Base-by-base conservation (phyloP, 2,888 invertebrate species). In the Lapara coniferarum region DNA sequence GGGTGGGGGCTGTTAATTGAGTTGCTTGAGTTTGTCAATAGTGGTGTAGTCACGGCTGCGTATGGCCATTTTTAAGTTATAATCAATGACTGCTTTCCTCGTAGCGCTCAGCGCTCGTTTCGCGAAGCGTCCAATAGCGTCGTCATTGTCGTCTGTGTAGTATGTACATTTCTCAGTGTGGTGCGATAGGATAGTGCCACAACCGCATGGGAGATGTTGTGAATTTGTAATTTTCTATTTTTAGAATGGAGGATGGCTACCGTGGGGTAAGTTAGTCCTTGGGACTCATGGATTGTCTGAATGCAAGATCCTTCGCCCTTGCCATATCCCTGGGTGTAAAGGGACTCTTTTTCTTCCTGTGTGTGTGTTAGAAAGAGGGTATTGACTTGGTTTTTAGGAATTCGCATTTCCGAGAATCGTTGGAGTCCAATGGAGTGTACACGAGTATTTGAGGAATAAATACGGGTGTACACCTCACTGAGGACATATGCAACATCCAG, bases 401-500 rank as follows among this genome's bases (percentile, higher is more conserved):
- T 6, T 6, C 6, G 37, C 37, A 37, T 37, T 10, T 53, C 53
- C 51, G 51, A n/a, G 25, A 49, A 51, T 5, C 49, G n/a, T 10
- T 19, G 16, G 1, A 66, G 19, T 25, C 52, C 30, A 13, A 52
- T 49, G 51, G 52, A 49, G 19, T 25, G 46, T 0, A 66, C 66
- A 14, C 6, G n/a, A 19, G 37, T 46, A 10, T 66, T 66, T 0
- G 49, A 49, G 16, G 52, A 16, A 16, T 66, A 66, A 10, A 66
- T 66, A 49, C 52, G 14, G 10, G 12, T 25, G 19, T 66, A 66
- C 16, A 66, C 49, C 16, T 52, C 49, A 19, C 49, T 66, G 10
- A 51, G 44, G 16, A 30, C 52, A 19, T 52, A 66, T 6, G 66
- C 52, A 19, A 66, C 66, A 19, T 66, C 66, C 66, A 66, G 19